Evolutionary conservation across 2,888 invertebrate species (phyloP), one percentile per base, ranked within the genome.

Genomic region (Ochropacha duplaris): DNA sequence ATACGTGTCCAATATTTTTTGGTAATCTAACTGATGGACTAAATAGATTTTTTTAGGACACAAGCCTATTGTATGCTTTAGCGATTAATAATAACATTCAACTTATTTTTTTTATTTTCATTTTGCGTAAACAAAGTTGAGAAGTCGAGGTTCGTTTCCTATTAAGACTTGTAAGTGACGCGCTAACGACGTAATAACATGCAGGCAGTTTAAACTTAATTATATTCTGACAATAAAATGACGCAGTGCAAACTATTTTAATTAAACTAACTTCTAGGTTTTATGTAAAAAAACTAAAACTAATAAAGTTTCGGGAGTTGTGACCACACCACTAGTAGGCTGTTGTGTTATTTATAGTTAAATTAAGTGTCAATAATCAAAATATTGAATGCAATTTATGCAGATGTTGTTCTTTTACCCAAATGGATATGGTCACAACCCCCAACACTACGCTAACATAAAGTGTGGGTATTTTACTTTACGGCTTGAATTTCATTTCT

Each of bases 401-500:
- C 28, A 49, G n/a, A 16, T 5, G 24, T 24, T 24, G 52, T 59
- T 56, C 52, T 49, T 57, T 55, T 54, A 57, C 69, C 71, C 68
- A 69, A 57, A n/a, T 71, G 69, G 61, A 65, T 57, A 61, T 66
- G 73, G 76, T 72, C 73, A 70, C 61, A 61, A 60, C 66, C 62
- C 70, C 70, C 67, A 68, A 62, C 67, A 61, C 66, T 88, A 88
- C 78, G 84, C 82, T 69, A 76, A 67, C 71, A 77, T 87, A 88
- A 88, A 87, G 66, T 72, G 71, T 66, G 68, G 64, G 80, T 79
- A 84, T 84, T 86, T n/a, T 79, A 79, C 81, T 89, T 89, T 87
- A 88, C 74, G 84, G 79, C 79, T 79, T 74, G 82, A 83, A 84
- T 84, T 87, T 87, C 85, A 86, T 87, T 74, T 72, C 77, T 68